A percentile compares a stretch with the other conserved stretches of the same genome.
phyloP scores from a whole-genome alignment of 1,140 invertebrate species.

The Papilio xuthus region DNA sequence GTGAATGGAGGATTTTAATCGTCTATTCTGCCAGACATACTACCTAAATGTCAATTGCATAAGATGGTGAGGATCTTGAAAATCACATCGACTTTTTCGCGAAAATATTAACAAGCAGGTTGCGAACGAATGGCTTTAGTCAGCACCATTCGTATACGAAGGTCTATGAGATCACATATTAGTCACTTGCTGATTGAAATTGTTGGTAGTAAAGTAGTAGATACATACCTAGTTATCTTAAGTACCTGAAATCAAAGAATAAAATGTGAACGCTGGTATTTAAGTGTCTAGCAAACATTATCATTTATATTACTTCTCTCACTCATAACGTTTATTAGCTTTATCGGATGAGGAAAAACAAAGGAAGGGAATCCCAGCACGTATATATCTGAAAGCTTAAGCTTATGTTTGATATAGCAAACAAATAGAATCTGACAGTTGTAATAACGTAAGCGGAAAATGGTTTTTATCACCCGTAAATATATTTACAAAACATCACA shows the following conservation, averaged over 20 bases:
- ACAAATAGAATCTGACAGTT: conserved; percentile 21
- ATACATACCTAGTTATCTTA: background rate
- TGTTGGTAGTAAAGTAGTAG: background rate
- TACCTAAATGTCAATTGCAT: too few relatives aligned
- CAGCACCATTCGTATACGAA: too few relatives aligned
- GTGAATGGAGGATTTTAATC: too few relatives aligned
- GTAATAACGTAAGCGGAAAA: conserved; percentile 12
- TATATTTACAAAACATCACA: background rate
- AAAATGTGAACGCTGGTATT: conserved; percentile 19
- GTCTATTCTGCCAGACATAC: too few relatives aligned
- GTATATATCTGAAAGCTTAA: conserved; percentile 14
- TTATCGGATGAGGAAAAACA: conserved; percentile 32
- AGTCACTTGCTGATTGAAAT: too few relatives aligned
- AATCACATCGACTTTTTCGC: too few relatives aligned
- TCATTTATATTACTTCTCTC: conserved; percentile 11
- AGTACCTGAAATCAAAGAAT: conserved; percentile 2
- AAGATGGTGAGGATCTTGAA: too few relatives aligned
- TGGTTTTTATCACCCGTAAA: background rate
- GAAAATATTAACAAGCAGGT: too few relatives aligned
- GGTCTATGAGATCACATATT: too few relatives aligned
- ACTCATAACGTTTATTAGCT: conserved; percentile 29
- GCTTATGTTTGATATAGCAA: conserved; percentile 15
- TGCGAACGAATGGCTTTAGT: too few relatives aligned
- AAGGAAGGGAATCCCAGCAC: background rate
- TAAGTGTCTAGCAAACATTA: conserved; percentile 12